Base-by-base conservation (phyloP, 2,113 vertebrate species). In the Bubalus kerabau region DNA sequence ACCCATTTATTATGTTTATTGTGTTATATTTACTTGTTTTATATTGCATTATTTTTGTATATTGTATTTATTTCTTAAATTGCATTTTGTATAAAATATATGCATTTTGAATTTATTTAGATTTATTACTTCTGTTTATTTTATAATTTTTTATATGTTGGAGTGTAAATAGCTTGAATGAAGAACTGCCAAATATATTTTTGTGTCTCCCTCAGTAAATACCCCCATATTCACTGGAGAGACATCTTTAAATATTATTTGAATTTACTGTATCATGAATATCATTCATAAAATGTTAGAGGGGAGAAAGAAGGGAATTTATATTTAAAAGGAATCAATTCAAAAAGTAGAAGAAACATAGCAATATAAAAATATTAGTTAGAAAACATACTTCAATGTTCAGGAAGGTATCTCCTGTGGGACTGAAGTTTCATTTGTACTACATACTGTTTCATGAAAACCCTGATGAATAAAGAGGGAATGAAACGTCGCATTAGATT, bases 91-190 rank as follows among this genome's bases (percentile, higher is more conserved):
- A 71, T 24, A 88, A 90, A 62, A 21, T 71, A 1, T 80, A 36
- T 90, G 2, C 78, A 7, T 60, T 95, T 96, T 86, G 40, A 32
- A 50, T 87, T 92, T 90, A 54, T 64, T 84, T 90, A n/a, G 24
- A 96, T 56, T 48, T 91, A 67, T 83, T 90, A 81, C 56, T 94
- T 86, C 2, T 84, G 64, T 89, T 87, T 85, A 52, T 54, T 97
- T 26, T 59, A 40, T 82, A 87, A 43, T 90, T 15, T 91, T 96
- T 82, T 92, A 48, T 90, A 30, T 87, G 17, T 71, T 40, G 48
- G 30, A 26, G 2, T 94, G 0, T 87, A 83, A 91, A 60, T 54
- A 62, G 83, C 17, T 81, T 59, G 15, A 87, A 87, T 60, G 52
- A 90, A 92, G 32, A 86, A 92, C n/a, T 80, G 32, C 7, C 56